Base-by-base conservation (phyloP, 2,113 vertebrate species). In the Gobio gobio region DNA sequence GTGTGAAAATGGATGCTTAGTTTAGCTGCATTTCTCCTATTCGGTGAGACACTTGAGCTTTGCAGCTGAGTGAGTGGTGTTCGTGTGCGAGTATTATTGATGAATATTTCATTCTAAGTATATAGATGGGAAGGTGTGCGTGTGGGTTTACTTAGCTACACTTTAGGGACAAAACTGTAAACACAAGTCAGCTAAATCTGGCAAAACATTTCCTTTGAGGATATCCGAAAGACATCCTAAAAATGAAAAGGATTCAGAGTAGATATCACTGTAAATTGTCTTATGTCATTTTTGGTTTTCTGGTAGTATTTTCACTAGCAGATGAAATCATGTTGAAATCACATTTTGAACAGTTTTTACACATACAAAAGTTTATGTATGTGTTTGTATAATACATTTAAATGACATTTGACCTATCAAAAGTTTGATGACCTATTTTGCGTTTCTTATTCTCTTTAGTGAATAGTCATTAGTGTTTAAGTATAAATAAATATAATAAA, bases 1-100 rank as follows among this genome's bases (percentile, higher is more conserved):
- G 84, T 89, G 84, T 84, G 72, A 86, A 86, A 61, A 29, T 22
- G 70, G 77, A 16, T 22, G 85, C 76, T 66, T 79, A 79, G 73
- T 88, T 86, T 86, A 88, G 85, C 70, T 81, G 29, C 58, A 33
- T 24, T 56, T 73, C 81, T 84, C 68, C 16, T 58, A 49, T 59
- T 82, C 72, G 61, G 47, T 7, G 76, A 87, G 83, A 83, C 75
- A 29, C 80, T 83, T 76, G 33, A 56, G 72, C 20, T 20, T 61
- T n/a, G 72, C 61, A 22, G 51, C 18, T 13, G 51, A 47, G n/a
- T 6, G 49, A 64, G 64, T 51, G 54, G 40, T 47, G 66, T 43
- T 43, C n/a, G 16, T 76, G 7, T 66, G 43, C 26, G 54, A 63
- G 56, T 18, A 47, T 7, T 58, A 33, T 36, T 59, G 29, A 81